phyloP scores from a whole-genome alignment of 1,140 invertebrate genomes.

The Cardiocondyla obscurior region DNA sequence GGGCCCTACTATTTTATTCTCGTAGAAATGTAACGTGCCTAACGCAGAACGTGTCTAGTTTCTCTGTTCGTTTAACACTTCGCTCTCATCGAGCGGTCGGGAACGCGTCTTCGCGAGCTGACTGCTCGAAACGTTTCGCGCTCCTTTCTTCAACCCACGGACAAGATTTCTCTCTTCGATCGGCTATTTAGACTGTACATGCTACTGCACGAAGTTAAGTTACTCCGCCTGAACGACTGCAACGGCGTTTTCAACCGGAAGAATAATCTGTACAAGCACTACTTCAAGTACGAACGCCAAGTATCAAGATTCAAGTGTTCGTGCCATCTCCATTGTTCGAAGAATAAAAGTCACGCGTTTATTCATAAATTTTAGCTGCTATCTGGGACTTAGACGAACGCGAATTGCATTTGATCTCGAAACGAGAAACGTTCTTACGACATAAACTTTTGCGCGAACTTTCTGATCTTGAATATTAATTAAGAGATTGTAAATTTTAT shows the following conservation, averaged over 20 bases:
- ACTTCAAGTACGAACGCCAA: conserved; percentile 84
- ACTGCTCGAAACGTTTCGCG: neutral
- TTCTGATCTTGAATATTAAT: neutral
- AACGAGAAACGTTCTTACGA: neutral
- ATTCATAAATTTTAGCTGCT: conserved; percentile 73
- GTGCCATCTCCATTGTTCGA: conserved; percentile 81
- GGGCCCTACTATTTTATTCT: neutral
- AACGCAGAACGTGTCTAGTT: neutral
- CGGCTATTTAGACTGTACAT: conserved; percentile 24
- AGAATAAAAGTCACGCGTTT: conserved; percentile 82
- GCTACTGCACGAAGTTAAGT: conserved; percentile 62
- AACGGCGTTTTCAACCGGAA: conserved; percentile 83
- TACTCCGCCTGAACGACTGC: conserved; percentile 82
- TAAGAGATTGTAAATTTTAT: neutral
- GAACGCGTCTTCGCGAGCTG: neutral
- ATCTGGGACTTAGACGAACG: conserved; percentile 65
- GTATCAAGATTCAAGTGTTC: conserved; percentile 84
- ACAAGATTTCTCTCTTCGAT: conserved; percentile 52
- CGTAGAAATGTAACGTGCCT: neutral
- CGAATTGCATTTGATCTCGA: neutral
- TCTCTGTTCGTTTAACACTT: neutral
- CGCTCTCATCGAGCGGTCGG: neutral
- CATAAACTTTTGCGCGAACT: neutral
- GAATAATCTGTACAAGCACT: conserved; percentile 82
- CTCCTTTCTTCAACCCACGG: conserved; percentile 70